These are phyloP conservation scores for Neoarius graeffei DNA, from an alignment of 2,113 vertebrate species.

Conservation along the genomic window DNA sequence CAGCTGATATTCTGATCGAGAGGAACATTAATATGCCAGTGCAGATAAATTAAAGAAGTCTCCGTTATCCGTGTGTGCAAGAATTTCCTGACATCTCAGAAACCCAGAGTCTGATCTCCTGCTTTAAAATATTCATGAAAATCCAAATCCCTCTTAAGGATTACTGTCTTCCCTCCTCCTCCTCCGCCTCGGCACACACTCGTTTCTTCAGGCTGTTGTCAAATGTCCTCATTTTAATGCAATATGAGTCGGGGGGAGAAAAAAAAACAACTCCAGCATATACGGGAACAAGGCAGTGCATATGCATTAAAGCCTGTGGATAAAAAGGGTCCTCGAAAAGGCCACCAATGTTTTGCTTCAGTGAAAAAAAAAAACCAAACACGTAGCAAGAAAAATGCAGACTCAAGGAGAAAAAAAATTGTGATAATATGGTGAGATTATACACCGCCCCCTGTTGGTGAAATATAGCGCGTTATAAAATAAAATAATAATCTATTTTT, in stretches of 20 bases:
- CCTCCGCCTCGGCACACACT: constrained; percentile 62
- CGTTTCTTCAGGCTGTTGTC: constrained; percentile 59
- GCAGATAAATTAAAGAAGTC: neutral
- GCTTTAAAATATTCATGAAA: constrained; percentile 74
- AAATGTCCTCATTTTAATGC: constrained; percentile 64
- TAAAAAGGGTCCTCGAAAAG: constrained; percentile 58
- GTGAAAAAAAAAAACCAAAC: constrained; percentile 60
- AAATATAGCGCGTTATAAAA: neutral
- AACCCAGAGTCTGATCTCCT: constrained; percentile 47
- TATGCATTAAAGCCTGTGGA: constrained; percentile 61
- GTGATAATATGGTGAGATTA: neutral
- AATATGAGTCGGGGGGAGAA: constrained; percentile 39
- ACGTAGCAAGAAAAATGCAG: constrained; percentile 44
- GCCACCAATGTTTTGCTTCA: constrained; percentile 53
- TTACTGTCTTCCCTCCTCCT: constrained; percentile 72
- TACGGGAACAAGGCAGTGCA: constrained; percentile 73
- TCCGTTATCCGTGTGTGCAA: neutral
- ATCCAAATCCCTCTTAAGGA: constrained; percentile 70
- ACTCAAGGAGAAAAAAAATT: neutral
- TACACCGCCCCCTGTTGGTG: neutral
- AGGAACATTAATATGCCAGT: neutral
- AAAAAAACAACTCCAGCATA: constrained; percentile 37
- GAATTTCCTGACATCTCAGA: neutral
- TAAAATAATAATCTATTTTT: neutral
- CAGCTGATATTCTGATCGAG: neutral